These are phyloP conservation scores for Drosophila virilis DNA, from an alignment of 1,140 invertebrate genomes.

Conservation along the genomic window DNA sequence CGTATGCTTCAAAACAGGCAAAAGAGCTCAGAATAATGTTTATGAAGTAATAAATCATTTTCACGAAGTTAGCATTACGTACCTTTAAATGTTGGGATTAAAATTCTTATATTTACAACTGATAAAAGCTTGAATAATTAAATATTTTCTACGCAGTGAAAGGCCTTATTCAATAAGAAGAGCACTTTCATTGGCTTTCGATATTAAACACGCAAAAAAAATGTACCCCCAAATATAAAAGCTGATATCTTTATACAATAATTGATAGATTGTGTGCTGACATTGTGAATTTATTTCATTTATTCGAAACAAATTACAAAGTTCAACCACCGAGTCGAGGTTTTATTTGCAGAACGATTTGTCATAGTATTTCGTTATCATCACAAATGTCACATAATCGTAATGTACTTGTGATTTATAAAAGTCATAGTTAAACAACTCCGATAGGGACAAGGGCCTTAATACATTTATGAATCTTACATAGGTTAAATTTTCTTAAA, in stretches of 20 bases:
- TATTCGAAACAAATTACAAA: constrained; percentile 43
- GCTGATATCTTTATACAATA: constrained; percentile 22
- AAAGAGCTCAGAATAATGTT: no score
- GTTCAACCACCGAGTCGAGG: constrained; percentile 40
- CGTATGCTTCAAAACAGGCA: no score
- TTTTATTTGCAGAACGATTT: constrained; percentile 49
- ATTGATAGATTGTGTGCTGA: constrained; percentile 2
- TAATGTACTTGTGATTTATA: constrained; percentile 52
- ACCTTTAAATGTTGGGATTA: neutral
- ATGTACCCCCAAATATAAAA: neutral
- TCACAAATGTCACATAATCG: constrained; percentile 27
- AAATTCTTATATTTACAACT: constrained; percentile 9
- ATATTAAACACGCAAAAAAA: neutral
- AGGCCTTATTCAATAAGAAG: constrained; percentile 4
- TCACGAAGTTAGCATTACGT: no score
- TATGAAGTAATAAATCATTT: no score
- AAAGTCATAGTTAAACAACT: constrained; percentile 48
- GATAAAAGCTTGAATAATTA: constrained; percentile 28
- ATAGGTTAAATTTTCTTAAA: no score
- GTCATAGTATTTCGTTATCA: constrained; percentile 55
- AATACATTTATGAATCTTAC: no score
- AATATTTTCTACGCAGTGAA: constrained; percentile 48
- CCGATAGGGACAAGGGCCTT: neutral
- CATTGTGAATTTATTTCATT: no score
- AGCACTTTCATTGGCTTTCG: neutral